phyloP scores from a whole-genome alignment of 2,888 invertebrate species.

The Cheilosia variabilis region DNA sequence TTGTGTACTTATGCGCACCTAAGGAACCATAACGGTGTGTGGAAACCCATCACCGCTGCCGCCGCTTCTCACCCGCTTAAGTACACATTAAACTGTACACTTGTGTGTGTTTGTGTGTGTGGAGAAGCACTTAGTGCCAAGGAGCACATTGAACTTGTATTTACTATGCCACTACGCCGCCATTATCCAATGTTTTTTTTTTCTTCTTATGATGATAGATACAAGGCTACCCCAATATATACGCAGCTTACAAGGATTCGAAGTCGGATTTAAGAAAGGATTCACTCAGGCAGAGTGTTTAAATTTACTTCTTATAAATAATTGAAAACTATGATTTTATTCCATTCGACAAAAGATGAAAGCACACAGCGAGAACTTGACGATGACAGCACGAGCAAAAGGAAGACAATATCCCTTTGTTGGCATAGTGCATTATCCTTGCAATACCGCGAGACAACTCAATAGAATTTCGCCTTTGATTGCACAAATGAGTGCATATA shows the following conservation, averaged over 20 bases:
- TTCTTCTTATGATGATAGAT: constrained; percentile 31
- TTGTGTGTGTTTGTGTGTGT: constrained; percentile 1
- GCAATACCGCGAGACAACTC: constrained; percentile 56
- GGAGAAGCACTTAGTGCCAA: constrained; percentile 56
- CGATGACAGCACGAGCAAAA: not conserved
- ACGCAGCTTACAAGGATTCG: constrained; percentile 27
- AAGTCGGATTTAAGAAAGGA: constrained; percentile 60
- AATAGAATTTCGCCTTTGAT: constrained; percentile 64
- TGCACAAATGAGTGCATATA: constrained; percentile 39
- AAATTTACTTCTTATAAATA: constrained; percentile 73
- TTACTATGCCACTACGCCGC: constrained; percentile 41
- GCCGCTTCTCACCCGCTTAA: constrained; percentile 33
- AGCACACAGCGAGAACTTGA: not conserved
- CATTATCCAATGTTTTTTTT: constrained; percentile 61
- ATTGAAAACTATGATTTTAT: constrained; percentile 74
- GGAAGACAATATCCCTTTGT: not conserved
- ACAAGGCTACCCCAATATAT: constrained; percentile 26
- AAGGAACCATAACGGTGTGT: constrained; percentile 59
- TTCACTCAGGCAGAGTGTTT: constrained; percentile 62
- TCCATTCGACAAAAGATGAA: constrained; percentile 42
- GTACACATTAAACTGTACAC: constrained; percentile 45
- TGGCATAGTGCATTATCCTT: constrained; percentile 54
- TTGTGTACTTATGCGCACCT: constrained; percentile 59
- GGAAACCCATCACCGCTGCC: constrained; percentile 37
- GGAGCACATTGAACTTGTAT: constrained; percentile 73